These are phyloP conservation scores for Micropterix aruncella DNA, from an alignment of 2,888 invertebrate species.

Conservation along the genomic window DNA sequence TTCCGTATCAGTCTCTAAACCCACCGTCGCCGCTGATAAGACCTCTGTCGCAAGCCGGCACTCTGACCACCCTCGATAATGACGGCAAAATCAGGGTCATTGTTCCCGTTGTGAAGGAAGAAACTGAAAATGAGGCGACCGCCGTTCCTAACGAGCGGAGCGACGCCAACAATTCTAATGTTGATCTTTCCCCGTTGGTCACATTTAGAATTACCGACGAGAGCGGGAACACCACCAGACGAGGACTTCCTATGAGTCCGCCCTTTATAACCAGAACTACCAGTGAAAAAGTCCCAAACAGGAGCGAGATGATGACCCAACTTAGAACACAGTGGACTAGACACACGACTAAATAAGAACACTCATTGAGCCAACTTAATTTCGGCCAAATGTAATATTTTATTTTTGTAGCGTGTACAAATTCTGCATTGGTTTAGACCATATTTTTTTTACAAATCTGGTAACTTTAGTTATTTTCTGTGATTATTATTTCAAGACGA, in stretches of 20 bases:
- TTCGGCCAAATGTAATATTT: too few species aligned
- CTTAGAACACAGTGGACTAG: constrained; percentile 74
- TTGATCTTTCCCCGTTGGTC: constrained; percentile 23
- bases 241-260: constrained; percentile 37
- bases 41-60: constrained; percentile 49
- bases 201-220: constrained; percentile 43
- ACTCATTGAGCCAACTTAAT: not conserved
- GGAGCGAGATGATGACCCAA: constrained; percentile 74
- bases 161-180: constrained; percentile 19
- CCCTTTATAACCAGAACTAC: constrained; percentile 62
- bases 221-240: constrained; percentile 27
- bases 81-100: constrained; percentile 47
- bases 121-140: constrained; percentile 18
- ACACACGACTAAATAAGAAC: constrained; percentile 66
- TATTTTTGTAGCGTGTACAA: too few species aligned
- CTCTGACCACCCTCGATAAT: constrained; percentile 43
- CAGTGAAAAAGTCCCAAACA: constrained; percentile 74
- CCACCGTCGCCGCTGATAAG: constrained; percentile 46
- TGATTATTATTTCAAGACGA: too few species aligned
- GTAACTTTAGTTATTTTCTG: too few species aligned
- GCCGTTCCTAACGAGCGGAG: constrained; percentile 13
- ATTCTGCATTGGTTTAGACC: too few species aligned
- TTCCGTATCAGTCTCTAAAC: constrained; percentile 22
- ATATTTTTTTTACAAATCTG: too few species aligned
- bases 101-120: constrained; percentile 43